Conservation (phyloP, 2,113 vertebrate species). For the Oryzias melastigma region DNA sequence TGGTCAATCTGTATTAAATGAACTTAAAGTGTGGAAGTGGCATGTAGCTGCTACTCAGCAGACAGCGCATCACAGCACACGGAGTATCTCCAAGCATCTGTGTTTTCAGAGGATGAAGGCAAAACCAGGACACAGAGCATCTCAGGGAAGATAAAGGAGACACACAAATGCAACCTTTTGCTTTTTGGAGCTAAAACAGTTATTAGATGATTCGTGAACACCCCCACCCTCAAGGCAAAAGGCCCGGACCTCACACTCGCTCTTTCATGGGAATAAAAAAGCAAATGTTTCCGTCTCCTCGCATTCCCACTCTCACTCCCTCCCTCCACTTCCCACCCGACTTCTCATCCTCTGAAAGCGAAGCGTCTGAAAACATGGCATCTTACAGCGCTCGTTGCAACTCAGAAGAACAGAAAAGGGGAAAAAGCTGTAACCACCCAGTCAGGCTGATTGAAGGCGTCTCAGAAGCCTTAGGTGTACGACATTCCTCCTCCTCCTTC, state of each 20-base stretch:
- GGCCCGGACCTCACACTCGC: slow-evolving; percentile 43
- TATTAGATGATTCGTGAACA: slow-evolving; percentile 57
- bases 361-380: slow-evolving; percentile 70
- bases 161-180: slow-evolving; percentile 49
- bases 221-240: slow-evolving; percentile 52
- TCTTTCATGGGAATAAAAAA: slow-evolving; percentile 36
- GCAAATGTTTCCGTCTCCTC: slow-evolving; percentile 40
- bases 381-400: slow-evolving; percentile 62
- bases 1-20: slow-evolving; percentile 30
- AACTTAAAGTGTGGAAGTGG: slow-evolving; percentile 41
- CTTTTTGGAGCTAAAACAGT: slow-evolving; percentile 57
- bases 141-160: slow-evolving; percentile 47
- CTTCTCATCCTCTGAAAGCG: slow-evolving; percentile 60
- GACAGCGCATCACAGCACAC: slow-evolving; percentile 32
- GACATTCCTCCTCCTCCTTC: slow-evolving; percentile 65
- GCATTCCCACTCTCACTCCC: slow-evolving; percentile 21
- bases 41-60: slow-evolving; percentile 55
- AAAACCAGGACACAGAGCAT: slow-evolving; percentile 44
- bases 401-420: slow-evolving; percentile 62
- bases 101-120: slow-evolving; percentile 65
- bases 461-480: slow-evolving; percentile 75
- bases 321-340: slow-evolving; percentile 6
- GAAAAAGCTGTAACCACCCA: slow-evolving; percentile 65
- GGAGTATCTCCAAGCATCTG: slow-evolving; percentile 47
- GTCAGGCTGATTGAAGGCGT: slow-evolving; percentile 70